Percentiles rank a stretch among this genome's conserved stretches.
Evolutionary conservation across 1,140 invertebrate genomes (phyloP).

Genomic region (Ostrea denselamellosa): DNA sequence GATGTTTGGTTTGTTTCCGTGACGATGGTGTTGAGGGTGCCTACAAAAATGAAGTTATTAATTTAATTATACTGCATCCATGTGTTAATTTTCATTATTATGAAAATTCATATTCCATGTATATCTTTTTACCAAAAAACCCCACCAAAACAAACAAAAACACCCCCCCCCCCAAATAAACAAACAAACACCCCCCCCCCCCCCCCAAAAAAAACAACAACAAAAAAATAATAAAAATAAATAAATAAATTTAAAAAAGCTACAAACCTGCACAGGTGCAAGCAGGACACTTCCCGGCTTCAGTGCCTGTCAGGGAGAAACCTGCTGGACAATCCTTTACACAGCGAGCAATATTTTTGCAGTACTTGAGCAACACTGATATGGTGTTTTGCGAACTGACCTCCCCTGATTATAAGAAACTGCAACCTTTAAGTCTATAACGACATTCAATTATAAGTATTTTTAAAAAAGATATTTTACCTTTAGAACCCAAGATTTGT

Average conservation of each 20-base stretch:
- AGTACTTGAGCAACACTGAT: slow-evolving; percentile 4
- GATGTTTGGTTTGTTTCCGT: not conserved
- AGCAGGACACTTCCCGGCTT: slow-evolving; percentile 23
- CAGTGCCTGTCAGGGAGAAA: slow-evolving; percentile 10
- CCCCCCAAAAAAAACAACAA: too few species aligned
- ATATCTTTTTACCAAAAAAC: too few species aligned
- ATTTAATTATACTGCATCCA: too few species aligned
- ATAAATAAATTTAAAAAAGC: too few species aligned
- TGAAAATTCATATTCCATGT: too few species aligned
- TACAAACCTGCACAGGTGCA: slow-evolving; percentile 3
- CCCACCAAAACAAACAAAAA: too few species aligned
- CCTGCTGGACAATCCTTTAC: not conserved
- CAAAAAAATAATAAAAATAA: too few species aligned
- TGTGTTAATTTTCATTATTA: too few species aligned
- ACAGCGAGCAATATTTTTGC: slow-evolving; percentile 1
- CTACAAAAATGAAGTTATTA: not conserved
- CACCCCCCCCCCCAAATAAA: too few species aligned
- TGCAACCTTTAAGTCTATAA: not conserved
- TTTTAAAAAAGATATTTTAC: not conserved
- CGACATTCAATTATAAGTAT: too few species aligned
- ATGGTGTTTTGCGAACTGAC: slow-evolving; percentile 8
- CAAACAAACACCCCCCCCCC: too few species aligned
- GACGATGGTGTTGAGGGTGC: not conserved
- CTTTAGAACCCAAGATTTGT: not conserved
- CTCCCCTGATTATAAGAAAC: not conserved